phyloP scores from a whole-genome alignment of 2,113 vertebrate species.

The Cryptotis parvus region DNA sequence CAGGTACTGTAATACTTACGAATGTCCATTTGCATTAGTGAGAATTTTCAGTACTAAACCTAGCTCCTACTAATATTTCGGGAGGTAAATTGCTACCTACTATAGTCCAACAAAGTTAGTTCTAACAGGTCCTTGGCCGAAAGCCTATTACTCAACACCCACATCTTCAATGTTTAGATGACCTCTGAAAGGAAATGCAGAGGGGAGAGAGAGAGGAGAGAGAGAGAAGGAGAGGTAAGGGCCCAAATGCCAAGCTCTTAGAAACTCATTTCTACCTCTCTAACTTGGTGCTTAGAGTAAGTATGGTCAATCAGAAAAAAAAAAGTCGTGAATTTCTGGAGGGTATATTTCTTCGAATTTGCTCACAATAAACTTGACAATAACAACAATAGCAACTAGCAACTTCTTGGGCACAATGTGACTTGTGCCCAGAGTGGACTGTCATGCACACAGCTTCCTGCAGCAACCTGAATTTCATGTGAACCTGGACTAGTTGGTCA shows the following conservation, averaged over 20 bases:
- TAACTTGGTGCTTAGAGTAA: slow-evolving; percentile 89
- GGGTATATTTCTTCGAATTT: slow-evolving; percentile 95
- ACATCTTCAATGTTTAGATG: slow-evolving; percentile 90
- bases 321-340: too few relatives aligned
- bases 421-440: too few relatives aligned
- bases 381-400: slow-evolving; percentile 92
- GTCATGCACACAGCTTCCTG: slow-evolving; percentile 95
- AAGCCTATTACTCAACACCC: slow-evolving; percentile 87
- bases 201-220: too few relatives aligned
- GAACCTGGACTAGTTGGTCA: slow-evolving; percentile 93
- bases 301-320: slow-evolving; percentile 87
- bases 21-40: slow-evolving; percentile 87
- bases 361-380: slow-evolving; percentile 92
- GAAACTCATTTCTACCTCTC: slow-evolving; percentile 92
- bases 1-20: slow-evolving; percentile 88
- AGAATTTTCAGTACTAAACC: slow-evolving; percentile 91
- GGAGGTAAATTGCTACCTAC: slow-evolving; percentile 92
- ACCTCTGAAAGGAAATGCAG: slow-evolving; percentile 91
- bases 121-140: slow-evolving; percentile 94
- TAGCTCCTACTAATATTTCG: slow-evolving; percentile 89
- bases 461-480: slow-evolving; percentile 89
- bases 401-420: slow-evolving; percentile 89
- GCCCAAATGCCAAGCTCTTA: slow-evolving; percentile 89
- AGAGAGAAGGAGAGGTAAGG: too few relatives aligned
- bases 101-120: slow-evolving; percentile 91